Evolutionary conservation across 2,113 vertebrate species (phyloP).

Genomic region (Copsychus sechellarum): DNA sequence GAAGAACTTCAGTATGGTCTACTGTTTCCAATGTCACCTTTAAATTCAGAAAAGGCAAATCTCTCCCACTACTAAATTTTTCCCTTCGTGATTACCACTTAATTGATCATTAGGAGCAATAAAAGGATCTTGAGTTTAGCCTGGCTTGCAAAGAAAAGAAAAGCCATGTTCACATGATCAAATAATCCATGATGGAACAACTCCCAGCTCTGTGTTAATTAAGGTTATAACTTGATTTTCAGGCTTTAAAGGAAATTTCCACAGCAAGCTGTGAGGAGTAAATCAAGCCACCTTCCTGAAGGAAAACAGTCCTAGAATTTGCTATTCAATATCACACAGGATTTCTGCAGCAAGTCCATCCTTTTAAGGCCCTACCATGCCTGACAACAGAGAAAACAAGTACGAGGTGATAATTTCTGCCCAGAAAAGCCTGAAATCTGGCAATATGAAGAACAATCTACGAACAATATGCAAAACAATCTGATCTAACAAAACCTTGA

Average conservation of each 20-base stretch:
- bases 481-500: not conserved
- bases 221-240: not conserved
- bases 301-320: not conserved
- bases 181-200: constrained; percentile 13
- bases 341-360: not conserved
- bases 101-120: not conserved
- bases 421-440: not conserved
- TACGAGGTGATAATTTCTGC: rapidly evolving
- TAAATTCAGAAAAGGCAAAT: not conserved
- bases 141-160: not conserved
- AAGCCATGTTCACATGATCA: not conserved
- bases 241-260: not conserved
- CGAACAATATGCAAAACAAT: not conserved
- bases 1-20: not conserved
- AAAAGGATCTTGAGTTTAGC: not conserved
- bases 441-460: not conserved
- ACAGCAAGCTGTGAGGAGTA: not conserved
- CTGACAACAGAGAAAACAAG: not conserved
- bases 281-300: not conserved
- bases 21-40: constrained; percentile 5
- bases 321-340: not conserved
- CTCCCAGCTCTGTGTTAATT: not conserved
- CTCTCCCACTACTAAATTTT: not conserved
- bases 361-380: not conserved
- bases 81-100: not conserved